Evolutionary conservation across 2,797 vertebrate species (phyloP), one percentile per base, ranked within the genome.

Genomic region (Pachyuromys duprasi): DNA sequence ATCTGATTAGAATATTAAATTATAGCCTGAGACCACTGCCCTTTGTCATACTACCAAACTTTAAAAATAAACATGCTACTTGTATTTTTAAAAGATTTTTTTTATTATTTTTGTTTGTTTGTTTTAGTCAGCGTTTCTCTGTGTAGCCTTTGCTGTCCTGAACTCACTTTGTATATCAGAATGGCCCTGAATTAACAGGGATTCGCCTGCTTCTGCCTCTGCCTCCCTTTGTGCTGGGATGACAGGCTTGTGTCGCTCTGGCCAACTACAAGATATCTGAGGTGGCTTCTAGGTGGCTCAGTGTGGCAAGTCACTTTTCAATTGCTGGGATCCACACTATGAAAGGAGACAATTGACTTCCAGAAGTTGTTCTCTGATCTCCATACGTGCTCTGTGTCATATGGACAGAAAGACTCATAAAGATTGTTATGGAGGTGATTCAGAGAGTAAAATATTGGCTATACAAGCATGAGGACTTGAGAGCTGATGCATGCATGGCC

Each of bases 21-120:
- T 39, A 0, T 79, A 74, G 3, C 24, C 13, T 76, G 13, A 57
- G 24, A 57, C 5, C 2, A 55, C 2, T 2, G 0, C 15, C 18
- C 14, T 39, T 75, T 88, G 88, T 95, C 14, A 5, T 93, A 45
- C 6, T 45, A 62, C 8, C 12, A n/a, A 39, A 45, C 18, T 26
- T 31, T 36, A 33, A 49, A 91, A 3, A 53, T 63, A 78, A 65
- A 28, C 78, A 86, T 76, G 60, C 22, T 78, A 3, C 93, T 87
- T 87, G 60, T 6, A 20, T 49, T 97, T 92, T 95, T 75, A 74
- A 79, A 90, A 24, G 11, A 49, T 49, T 67, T 49, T 49, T 49
- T 49, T 49, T 49, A 49, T 49, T 49, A 49, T 49, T 49, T 49
- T 49, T 49, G 49, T 49, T 49, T 49, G 8, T 49, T 49, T 49